Evolutionary conservation across 2,797 vertebrate species (phyloP).

Genomic region (Catamblyrhynchus diadema): DNA sequence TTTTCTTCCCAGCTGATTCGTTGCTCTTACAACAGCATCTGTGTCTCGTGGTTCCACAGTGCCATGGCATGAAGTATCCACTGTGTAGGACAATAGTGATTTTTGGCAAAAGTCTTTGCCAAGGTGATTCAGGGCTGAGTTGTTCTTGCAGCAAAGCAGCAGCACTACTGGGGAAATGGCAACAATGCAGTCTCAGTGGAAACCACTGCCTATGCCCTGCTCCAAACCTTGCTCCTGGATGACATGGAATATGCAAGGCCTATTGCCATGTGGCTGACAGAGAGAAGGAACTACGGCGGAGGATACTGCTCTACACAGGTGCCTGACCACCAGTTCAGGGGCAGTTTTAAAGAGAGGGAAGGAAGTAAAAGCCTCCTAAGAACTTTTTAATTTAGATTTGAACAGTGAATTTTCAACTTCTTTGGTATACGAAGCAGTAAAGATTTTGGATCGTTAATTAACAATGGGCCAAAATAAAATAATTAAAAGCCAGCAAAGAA

Average conservation of each 20-base stretch:
- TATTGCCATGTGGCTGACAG: constrained; percentile 63
- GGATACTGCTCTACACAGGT: constrained; percentile 78
- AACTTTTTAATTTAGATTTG: neutral
- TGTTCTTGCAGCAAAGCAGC: constrained; percentile 42
- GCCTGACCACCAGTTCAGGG: neutral
- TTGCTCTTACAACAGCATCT: neutral
- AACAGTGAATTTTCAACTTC: neutral
- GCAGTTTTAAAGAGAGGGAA: no score
- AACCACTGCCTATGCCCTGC: constrained; percentile 70
- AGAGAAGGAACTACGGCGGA: constrained; percentile 68
- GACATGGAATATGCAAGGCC: constrained; percentile 30
- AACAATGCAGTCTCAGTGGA: constrained; percentile 63
- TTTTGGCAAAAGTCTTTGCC: neutral
- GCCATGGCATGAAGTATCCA: neutral
- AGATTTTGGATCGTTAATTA: neutral
- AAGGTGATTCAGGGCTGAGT: neutral
- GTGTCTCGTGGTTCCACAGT: neutral
- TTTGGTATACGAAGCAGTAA: neutral
- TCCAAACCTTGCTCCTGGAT: constrained; percentile 44
- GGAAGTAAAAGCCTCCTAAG: neutral
- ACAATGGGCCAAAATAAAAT: neutral
- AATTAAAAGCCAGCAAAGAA: neutral
- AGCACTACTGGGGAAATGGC: constrained; percentile 67
- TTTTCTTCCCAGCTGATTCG: neutral
- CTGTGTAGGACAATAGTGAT: neutral